Conservation (phyloP, 2,888 invertebrate genomes). For the Abscondita cerata region DNA sequence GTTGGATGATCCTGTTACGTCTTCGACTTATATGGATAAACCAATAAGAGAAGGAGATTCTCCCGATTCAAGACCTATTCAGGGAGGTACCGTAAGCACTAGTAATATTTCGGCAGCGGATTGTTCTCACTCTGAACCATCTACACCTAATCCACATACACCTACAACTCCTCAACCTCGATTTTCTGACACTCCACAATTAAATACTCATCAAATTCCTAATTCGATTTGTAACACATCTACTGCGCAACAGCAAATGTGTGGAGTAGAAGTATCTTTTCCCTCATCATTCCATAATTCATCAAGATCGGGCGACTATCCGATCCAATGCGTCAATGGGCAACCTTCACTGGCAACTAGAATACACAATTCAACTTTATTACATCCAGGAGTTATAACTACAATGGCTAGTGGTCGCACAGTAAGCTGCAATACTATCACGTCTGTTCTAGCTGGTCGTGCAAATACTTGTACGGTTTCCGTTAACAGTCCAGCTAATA, state of each 20-base stretch:
- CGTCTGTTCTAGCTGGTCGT: constrained; percentile 78
- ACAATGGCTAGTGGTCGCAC: constrained; percentile 78
- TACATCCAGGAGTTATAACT: constrained; percentile 59
- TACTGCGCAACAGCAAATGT: constrained; percentile 28
- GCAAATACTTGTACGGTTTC: constrained; percentile 80
- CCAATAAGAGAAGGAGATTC: constrained; percentile 56
- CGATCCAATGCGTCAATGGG: neutral
- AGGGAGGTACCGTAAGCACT: constrained; percentile 85
- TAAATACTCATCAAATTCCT: constrained; percentile 54
- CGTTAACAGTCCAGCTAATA: constrained; percentile 64
- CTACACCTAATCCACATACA: constrained; percentile 62
- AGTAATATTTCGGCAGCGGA: constrained; percentile 79
- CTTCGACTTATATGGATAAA: constrained; percentile 71
- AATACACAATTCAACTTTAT: constrained; percentile 8
- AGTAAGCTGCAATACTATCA: constrained; percentile 81
- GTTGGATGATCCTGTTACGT: constrained; percentile 71
- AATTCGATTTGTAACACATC: constrained; percentile 40
- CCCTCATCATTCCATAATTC: constrained; percentile 16
- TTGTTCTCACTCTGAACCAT: constrained; percentile 68
- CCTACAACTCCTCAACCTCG: constrained; percentile 56
- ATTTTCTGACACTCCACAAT: constrained; percentile 61
- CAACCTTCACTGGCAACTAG: constrained; percentile 11
- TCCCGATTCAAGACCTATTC: constrained; percentile 76
- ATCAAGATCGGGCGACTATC: constrained; percentile 18
- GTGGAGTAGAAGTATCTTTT: constrained; percentile 6